Percentiles rank a stretch among this genome's conserved stretches.
Conservation (phyloP, 1,140 invertebrate genomes). For the Bombus waltoni region DNA sequence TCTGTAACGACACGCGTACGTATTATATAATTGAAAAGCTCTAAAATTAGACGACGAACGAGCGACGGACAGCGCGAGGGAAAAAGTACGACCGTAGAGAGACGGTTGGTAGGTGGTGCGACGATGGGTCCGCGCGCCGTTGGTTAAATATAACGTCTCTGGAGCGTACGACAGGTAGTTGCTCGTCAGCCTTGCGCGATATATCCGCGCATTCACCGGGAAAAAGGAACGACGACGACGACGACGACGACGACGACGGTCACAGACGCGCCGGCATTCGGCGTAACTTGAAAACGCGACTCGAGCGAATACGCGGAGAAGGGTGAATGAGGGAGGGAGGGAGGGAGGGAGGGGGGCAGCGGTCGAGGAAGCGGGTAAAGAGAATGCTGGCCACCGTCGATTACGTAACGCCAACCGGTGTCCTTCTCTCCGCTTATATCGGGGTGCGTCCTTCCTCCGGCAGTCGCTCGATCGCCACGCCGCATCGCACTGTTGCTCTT, state of each 20-base stretch:
- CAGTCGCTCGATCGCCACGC: constrained; percentile 8
- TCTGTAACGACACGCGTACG: constrained; percentile 19
- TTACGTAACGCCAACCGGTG: constrained; percentile 40
- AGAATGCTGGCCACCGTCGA: constrained; percentile 4
- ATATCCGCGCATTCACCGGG: constrained; percentile 3
- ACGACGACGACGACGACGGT: background rate
- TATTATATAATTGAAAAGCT: constrained; percentile 39
- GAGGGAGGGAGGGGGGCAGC: background rate
- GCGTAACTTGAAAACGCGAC: background rate
- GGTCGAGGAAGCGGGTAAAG: background rate
- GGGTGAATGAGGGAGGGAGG: too few relatives aligned
- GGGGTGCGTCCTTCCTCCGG: constrained; percentile 44
- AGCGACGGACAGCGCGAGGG: background rate
- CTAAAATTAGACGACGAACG: constrained; percentile 36
- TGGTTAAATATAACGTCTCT: constrained; percentile 36
- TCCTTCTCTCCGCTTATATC: constrained; percentile 45
- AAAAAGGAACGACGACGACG: constrained; percentile 19
- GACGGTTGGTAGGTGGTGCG: background rate
- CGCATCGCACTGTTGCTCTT: background rate
- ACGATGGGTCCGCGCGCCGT: background rate
- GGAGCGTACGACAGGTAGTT: constrained; percentile 42
- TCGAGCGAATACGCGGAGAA: background rate
- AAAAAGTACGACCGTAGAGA: constrained; percentile 25
- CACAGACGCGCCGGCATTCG: background rate
- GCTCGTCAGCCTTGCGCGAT: constrained; percentile 33